phyloP scores from a whole-genome alignment of 2,888 invertebrate genomes.

The Aricia artaxerxes region DNA sequence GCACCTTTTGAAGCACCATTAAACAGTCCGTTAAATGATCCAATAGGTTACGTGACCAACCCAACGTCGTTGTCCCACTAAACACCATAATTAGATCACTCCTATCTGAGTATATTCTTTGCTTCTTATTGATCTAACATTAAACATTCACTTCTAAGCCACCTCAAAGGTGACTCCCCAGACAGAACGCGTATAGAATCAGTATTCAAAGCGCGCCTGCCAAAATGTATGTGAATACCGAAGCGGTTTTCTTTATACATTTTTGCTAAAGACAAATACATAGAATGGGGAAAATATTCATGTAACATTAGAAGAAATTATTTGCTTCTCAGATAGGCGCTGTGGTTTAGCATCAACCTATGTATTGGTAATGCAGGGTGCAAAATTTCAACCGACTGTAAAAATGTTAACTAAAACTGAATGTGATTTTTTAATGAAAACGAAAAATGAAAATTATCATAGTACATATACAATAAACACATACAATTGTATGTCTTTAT shows the following conservation, averaged over 20 bases:
- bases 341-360: not conserved
- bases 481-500: no score
- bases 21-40: not conserved
- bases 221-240: slow-evolving; percentile 9
- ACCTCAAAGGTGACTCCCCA: slow-evolving; percentile 9
- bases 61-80: not conserved
- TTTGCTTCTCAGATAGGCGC: not conserved
- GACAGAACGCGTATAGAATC: not conserved
- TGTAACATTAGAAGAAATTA: not conserved
- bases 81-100: not conserved
- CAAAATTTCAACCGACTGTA: no score
- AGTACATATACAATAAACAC: no score
- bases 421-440: no score
- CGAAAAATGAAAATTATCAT: no score
- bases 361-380: no score
- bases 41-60: not conserved
- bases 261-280: slow-evolving; percentile 4
- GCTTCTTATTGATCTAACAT: not conserved
- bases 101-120: not conserved
- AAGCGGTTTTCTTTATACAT: slow-evolving; percentile 14
- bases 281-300: not conserved
- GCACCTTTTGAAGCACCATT: no score
- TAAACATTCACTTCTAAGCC: not conserved
- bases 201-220: slow-evolving; percentile 21
- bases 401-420: no score